Percentiles rank a stretch among this genome's conserved stretches.
These are phyloP conservation scores for Dinomys branickii DNA, from an alignment of 2,113 vertebrate species.

Conservation along the genomic window DNA sequence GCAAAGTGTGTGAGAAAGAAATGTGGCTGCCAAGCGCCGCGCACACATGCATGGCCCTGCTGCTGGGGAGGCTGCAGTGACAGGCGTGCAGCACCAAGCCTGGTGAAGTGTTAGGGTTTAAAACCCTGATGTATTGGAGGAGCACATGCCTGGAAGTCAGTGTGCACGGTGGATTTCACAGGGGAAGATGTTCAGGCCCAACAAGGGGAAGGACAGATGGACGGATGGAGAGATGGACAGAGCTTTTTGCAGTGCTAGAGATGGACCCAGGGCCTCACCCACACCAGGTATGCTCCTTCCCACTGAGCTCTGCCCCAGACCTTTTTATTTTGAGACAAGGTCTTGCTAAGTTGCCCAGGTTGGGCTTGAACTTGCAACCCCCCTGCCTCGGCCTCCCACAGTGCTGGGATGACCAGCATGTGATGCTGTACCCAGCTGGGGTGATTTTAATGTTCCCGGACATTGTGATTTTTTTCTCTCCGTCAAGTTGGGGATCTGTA, in stretches of 20 bases:
- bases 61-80: background rate
- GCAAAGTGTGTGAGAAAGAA: background rate
- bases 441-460: background rate
- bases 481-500: too few species aligned
- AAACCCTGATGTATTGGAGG: too few species aligned
- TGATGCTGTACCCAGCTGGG: background rate
- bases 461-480: background rate
- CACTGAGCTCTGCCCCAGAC: background rate
- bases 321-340: background rate
- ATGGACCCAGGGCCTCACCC: background rate
- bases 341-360: background rate
- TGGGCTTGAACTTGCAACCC: background rate
- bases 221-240: background rate
- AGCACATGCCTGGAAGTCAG: background rate
- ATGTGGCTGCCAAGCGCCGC: background rate
- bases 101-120: background rate
- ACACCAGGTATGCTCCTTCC: background rate
- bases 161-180: background rate
- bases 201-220: background rate
- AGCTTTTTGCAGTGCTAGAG: background rate
- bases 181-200: background rate
- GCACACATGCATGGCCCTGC: accelerated
- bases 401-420: background rate
- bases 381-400: background rate
- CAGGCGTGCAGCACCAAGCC: background rate